phyloP scores from a whole-genome alignment of 35 echinoderm and acorn worm species.

The Apostichopus japonicus region DNA sequence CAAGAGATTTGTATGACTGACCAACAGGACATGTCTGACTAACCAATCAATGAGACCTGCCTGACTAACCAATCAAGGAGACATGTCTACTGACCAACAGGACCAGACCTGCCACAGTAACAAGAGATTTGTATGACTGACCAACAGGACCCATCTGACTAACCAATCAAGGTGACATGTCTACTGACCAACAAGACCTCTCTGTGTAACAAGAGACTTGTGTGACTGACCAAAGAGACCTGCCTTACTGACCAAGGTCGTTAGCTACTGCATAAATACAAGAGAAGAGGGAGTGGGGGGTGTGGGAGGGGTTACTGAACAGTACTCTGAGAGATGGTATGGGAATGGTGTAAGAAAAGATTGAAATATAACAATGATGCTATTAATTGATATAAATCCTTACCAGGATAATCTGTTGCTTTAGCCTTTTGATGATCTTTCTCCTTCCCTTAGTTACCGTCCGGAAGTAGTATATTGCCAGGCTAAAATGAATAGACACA shows the following conservation, averaged over 20 bases:
- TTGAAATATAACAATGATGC: too few species aligned
- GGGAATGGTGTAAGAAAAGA: too few species aligned
- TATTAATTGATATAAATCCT: conserved; percentile 11
- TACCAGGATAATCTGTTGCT: conserved; percentile 92
- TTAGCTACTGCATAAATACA: too few species aligned
- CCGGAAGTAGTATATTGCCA: conserved; percentile 90
- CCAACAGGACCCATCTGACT: neutral
- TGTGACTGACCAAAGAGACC: neutral
- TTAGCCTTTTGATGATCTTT: conserved; percentile 81
- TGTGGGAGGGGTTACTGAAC: too few species aligned
- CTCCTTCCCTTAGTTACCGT: conserved; percentile 70
- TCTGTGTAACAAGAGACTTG: neutral
- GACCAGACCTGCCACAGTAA: neutral
- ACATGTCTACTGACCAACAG: neutral
- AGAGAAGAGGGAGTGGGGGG: too few species aligned
- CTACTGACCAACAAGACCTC: neutral
- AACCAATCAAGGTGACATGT: neutral
- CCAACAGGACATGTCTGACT: neutral
- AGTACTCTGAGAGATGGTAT: too few species aligned
- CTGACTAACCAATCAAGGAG: neutral
- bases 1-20: neutral
- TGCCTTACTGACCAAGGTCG: neutral
- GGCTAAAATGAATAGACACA: conserved; percentile 56
- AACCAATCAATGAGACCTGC: neutral
- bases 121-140: neutral